A percentile compares a stretch with the other conserved stretches of the same genome.
These are phyloP conservation scores for Ctenicera cuprea DNA, from an alignment of 2,888 invertebrate species.

Conservation along the genomic window DNA sequence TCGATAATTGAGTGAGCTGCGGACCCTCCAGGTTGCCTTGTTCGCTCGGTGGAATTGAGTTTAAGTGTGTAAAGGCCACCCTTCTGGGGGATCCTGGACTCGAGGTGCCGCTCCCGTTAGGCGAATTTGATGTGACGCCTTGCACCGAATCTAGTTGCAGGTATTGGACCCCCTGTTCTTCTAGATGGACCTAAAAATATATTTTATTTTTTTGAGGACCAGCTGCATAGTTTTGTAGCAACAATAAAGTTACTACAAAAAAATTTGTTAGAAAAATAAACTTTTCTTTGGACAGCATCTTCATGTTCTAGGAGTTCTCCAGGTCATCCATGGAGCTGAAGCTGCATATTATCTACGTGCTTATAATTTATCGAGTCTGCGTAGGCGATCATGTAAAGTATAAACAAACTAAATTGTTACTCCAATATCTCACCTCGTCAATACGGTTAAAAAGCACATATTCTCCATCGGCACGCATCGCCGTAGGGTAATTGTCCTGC, in stretches of 20 bases:
- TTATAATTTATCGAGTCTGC: too few species aligned
- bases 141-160: slow-evolving; percentile 66
- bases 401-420: background rate
- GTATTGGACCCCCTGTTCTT: slow-evolving; percentile 66
- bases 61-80: slow-evolving; percentile 62
- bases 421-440: slow-evolving; percentile 63
- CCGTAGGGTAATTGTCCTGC: slow-evolving; percentile 64
- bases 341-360: too few species aligned
- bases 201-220: too few species aligned
- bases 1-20: slow-evolving; percentile 69
- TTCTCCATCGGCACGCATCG: slow-evolving; percentile 65
- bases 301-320: too few species aligned
- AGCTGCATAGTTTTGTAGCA: too few species aligned
- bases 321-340: too few species aligned
- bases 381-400: background rate
- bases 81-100: slow-evolving; percentile 66
- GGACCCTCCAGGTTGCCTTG: slow-evolving; percentile 62
- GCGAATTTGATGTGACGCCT: slow-evolving; percentile 64
- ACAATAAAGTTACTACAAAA: too few species aligned
- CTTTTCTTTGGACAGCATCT: too few species aligned
- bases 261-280: background rate
- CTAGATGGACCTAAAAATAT: slow-evolving; percentile 61
- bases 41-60: slow-evolving; percentile 61
- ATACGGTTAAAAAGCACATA: slow-evolving; percentile 62
- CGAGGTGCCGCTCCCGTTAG: slow-evolving; percentile 68